phyloP scores from a whole-genome alignment of 2,888 invertebrate species.

The Drosophila cyrtoloma region DNA sequence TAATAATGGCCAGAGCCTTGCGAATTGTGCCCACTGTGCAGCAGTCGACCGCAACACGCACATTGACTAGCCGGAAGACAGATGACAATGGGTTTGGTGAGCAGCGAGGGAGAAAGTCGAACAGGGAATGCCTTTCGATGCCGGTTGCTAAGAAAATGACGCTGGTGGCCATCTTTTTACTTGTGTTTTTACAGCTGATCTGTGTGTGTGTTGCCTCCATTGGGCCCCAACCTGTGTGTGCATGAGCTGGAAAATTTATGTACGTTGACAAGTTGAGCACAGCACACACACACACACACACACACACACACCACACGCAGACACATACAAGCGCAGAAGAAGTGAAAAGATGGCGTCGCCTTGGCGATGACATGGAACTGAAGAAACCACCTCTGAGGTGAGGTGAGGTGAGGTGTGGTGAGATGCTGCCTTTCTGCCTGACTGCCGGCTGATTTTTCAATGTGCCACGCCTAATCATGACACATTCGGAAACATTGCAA shows the following conservation, averaged over 20 bases:
- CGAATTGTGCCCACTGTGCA: conserved; percentile 27
- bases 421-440: conserved; percentile 3
- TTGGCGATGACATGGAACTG: conserved; percentile 2
- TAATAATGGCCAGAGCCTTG: background rate
- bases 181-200: conserved; percentile 44
- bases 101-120: background rate
- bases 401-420: conserved; percentile 6
- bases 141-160: conserved; percentile 24
- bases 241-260: conserved; percentile 54
- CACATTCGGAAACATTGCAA: conserved; percentile 7
- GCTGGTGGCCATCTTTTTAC: conserved; percentile 34
- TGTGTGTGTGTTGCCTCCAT: background rate
- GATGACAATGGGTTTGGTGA: conserved; percentile 13
- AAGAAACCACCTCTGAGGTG: conserved; percentile 16
- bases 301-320: conserved; percentile 9
- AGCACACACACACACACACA: conserved; percentile 11
- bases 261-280: conserved; percentile 58
- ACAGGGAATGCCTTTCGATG: conserved; percentile 14
- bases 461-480: conserved; percentile 46
- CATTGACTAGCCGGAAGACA: conserved; percentile 29
- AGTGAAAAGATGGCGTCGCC: conserved; percentile 14
- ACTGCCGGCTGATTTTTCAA: conserved; percentile 37
- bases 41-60: background rate
- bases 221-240: conserved; percentile 21
- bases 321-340: background rate